phyloP scores from a whole-genome alignment of 2,797 vertebrate genomes.

The Squalus acanthias region DNA sequence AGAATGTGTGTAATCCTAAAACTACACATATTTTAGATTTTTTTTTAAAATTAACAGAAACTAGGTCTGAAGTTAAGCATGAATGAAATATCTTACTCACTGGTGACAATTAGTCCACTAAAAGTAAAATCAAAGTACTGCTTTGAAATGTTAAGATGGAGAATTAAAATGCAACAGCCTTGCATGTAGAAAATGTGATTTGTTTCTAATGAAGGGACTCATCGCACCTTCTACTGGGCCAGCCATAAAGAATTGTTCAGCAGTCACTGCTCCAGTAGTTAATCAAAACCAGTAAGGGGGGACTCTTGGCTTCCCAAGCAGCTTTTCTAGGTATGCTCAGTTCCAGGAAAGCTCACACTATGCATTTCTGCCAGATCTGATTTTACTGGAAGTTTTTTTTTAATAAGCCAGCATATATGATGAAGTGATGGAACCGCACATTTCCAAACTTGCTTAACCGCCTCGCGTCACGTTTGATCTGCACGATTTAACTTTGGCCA shows the following conservation, averaged over 20 bases:
- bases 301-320: background rate
- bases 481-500: slow-evolving; percentile 1
- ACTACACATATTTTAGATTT: background rate
- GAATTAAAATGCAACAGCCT: background rate
- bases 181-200: background rate
- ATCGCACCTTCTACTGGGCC: background rate
- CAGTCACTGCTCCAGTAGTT: background rate
- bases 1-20: background rate
- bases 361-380: slow-evolving; percentile 19
- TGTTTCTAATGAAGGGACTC: background rate
- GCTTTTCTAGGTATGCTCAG: background rate
- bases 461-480: background rate
- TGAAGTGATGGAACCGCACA: background rate
- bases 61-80: background rate
- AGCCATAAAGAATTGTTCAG: background rate
- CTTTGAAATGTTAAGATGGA: background rate
- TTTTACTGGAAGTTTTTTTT: background rate
- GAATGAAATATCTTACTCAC: background rate
- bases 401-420: background rate
- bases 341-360: slow-evolving; percentile 10
- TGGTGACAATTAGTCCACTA: background rate
- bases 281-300: slow-evolving; percentile 14
- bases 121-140: background rate
- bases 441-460: background rate
- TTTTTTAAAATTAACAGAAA: background rate